These are phyloP conservation scores for Apolygus lucorum DNA, from an alignment of 1,140 invertebrate genomes.

Conservation along the genomic window DNA sequence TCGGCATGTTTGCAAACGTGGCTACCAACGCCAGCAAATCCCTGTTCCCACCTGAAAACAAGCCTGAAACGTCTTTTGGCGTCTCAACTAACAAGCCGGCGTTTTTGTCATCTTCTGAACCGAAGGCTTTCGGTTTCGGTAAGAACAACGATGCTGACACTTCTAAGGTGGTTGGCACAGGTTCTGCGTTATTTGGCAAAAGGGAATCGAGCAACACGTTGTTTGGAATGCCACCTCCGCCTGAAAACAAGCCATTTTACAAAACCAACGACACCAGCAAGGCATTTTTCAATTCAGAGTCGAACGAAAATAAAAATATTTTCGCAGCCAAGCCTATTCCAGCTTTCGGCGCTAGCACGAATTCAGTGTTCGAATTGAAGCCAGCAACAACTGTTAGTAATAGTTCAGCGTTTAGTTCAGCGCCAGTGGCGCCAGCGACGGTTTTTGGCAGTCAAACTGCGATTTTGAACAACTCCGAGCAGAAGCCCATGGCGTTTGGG, in stretches of 20 bases:
- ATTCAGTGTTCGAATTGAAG: conserved; percentile 1
- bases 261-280: neutral
- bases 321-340: neutral
- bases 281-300: conserved; percentile 4
- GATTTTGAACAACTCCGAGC: neutral
- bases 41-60: neutral
- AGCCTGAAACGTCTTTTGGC: no score
- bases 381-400: neutral
- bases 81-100: neutral
- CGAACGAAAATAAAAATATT: neutral
- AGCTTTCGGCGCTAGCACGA: neutral
- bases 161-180: neutral
- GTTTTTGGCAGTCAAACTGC: neutral
- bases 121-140: neutral
- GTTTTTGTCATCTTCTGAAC: neutral
- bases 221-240: neutral
- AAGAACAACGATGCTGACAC: neutral
- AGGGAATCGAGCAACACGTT: neutral
- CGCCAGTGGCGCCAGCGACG: neutral
- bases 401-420: neutral
- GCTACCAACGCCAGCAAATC: neutral
- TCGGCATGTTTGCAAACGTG: neutral
- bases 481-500: neutral
- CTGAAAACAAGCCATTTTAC: neutral
- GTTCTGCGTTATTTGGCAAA: neutral